These are phyloP conservation scores for Brachionus asplanchnoidis DNA, from an alignment of 1,140 invertebrate genomes.

Conservation along the genomic window DNA sequence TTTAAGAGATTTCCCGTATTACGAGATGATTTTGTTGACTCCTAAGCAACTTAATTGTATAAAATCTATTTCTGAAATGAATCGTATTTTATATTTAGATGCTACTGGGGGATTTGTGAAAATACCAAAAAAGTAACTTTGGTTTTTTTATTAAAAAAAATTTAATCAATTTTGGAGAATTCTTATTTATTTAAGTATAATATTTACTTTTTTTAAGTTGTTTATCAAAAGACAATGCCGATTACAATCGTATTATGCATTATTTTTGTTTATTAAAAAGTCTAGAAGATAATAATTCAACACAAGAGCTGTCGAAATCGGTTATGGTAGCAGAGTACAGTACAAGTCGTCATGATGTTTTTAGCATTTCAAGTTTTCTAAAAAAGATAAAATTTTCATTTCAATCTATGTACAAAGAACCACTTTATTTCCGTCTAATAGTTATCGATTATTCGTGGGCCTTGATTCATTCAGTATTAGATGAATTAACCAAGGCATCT, in stretches of 20 bases:
- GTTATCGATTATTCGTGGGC: conserved; percentile 9
- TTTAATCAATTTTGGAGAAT: not conserved
- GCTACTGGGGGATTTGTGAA: not conserved
- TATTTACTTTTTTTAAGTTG: conserved; percentile 12
- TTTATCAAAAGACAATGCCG: not conserved
- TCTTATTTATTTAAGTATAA: not conserved
- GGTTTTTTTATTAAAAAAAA: not conserved
- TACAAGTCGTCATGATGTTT: conserved; percentile 14
- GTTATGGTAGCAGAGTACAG: conserved; percentile 20
- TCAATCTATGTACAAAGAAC: conserved; percentile 2
- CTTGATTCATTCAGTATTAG: conserved; percentile 7
- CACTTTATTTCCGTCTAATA: not conserved
- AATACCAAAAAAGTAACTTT: conserved; percentile 22
- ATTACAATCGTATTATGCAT: conserved; percentile 3
- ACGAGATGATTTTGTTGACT: not conserved
- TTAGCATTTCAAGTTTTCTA: conserved; percentile 1
- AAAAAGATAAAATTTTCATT: conserved; percentile 15
- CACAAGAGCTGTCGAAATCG: not conserved
- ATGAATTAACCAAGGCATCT: not conserved
- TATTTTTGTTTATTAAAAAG: conserved; percentile 30
- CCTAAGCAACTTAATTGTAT: not conserved
- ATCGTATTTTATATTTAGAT: conserved; percentile 9
- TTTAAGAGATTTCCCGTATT: not conserved
- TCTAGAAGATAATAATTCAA: not conserved
- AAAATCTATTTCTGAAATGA: not conserved